A percentile compares a stretch with the other conserved stretches of the same genome.
These are phyloP conservation scores for Actinia tenebrosa DNA, from an alignment of 64 coral and sea anemone species.

Conservation along the genomic window DNA sequence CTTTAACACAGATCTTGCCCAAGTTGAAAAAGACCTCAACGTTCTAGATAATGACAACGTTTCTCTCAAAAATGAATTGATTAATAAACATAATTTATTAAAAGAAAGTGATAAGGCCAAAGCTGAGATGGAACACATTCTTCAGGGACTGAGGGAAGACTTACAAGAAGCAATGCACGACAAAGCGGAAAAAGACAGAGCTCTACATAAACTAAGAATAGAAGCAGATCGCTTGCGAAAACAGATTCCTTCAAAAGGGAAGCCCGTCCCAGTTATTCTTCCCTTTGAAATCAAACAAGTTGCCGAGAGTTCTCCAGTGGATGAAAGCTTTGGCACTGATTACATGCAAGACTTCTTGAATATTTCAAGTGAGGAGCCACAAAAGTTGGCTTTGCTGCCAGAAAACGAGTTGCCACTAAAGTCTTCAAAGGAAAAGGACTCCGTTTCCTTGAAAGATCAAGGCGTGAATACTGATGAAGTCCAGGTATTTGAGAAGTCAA, in stretches of 20 bases:
- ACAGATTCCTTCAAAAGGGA: slow-evolving; percentile 43
- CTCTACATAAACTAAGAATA: slow-evolving; percentile 53
- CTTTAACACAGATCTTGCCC: slow-evolving; percentile 31
- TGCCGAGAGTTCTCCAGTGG: slow-evolving; percentile 28
- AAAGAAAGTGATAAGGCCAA: slow-evolving; percentile 40
- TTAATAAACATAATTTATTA: slow-evolving; percentile 27
- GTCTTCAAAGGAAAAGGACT: slow-evolving; percentile 1
- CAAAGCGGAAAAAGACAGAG: slow-evolving; percentile 51
- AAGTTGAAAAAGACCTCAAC: slow-evolving; percentile 32
- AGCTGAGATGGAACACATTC: slow-evolving; percentile 63
- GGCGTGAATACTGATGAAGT: slow-evolving; percentile 27
- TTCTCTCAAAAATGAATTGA: slow-evolving; percentile 20
- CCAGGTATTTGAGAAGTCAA: background rate
- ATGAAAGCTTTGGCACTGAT: slow-evolving; percentile 32
- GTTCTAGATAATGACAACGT: slow-evolving; percentile 23
- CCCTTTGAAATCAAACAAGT: slow-evolving; percentile 56
- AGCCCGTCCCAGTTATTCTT: slow-evolving; percentile 41
- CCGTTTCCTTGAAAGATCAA: slow-evolving; percentile 1
- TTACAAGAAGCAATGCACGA: slow-evolving; percentile 67
- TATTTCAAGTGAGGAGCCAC: slow-evolving; percentile 57
- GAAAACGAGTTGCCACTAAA: slow-evolving; percentile 17
- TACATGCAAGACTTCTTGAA: slow-evolving; percentile 53
- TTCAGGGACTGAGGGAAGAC: slow-evolving; percentile 70
- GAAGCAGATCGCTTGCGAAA: slow-evolving; percentile 65
- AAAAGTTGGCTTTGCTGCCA: slow-evolving; percentile 29